Percentiles rank a stretch among this genome's conserved stretches.
Conservation (phyloP, 2,797 vertebrate species). For the Catharus ustulatus region DNA sequence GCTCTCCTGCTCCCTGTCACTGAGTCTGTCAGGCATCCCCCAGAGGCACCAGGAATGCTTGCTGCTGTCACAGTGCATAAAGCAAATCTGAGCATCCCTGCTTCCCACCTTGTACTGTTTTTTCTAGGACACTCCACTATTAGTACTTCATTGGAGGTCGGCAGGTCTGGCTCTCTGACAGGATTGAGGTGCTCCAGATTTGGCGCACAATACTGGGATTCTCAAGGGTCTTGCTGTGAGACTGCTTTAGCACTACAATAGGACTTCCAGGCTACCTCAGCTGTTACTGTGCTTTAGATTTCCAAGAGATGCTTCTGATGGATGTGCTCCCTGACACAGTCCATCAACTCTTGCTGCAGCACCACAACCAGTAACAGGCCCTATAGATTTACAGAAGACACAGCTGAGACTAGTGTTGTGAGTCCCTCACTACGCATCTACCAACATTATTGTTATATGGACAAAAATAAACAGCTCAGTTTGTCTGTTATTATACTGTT, state of each 20-base stretch:
- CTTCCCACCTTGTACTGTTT: background rate
- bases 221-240: background rate
- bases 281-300: background rate
- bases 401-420: background rate
- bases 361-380: background rate
- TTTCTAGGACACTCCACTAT: background rate
- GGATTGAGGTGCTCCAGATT: background rate
- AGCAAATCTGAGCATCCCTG: background rate
- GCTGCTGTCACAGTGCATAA: background rate
- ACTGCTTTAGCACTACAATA: background rate
- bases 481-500: background rate
- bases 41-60: background rate
- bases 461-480: background rate
- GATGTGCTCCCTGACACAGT: background rate
- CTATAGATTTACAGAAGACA: background rate
- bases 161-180: background rate
- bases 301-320: background rate
- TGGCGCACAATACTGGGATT: background rate
- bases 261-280: background rate
- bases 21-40: background rate
- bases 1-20: background rate
- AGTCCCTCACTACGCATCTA: background rate
- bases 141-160: background rate
- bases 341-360: background rate
- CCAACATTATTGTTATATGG: background rate